Evolutionary conservation across 2,113 vertebrate species (phyloP).

Genomic region (Cebidichthys violaceus): DNA sequence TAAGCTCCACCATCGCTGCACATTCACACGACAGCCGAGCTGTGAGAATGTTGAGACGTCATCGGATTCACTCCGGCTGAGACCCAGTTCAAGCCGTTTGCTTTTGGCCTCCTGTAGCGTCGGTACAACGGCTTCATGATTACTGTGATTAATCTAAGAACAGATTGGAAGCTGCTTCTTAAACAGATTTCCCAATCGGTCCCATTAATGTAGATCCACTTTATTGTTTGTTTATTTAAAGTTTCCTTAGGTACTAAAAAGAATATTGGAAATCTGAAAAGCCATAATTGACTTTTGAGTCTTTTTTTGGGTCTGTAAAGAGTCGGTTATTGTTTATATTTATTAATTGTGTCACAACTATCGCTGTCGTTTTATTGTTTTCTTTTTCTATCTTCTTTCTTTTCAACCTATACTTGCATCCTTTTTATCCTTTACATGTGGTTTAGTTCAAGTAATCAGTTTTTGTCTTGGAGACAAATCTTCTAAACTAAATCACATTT

Average conservation of each 20-base stretch:
- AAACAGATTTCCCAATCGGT: background rate
- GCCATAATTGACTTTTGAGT: background rate
- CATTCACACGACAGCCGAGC: constrained; percentile 18
- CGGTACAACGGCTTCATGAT: background rate
- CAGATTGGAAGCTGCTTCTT: background rate
- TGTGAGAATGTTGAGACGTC: constrained; percentile 24
- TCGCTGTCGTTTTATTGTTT: constrained; percentile 32
- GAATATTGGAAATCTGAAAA: background rate
- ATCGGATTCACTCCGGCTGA: constrained; percentile 17
- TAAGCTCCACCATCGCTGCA: constrained; percentile 29
- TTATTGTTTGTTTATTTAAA: background rate
- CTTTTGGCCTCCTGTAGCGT: constrained; percentile 12
- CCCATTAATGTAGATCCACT: background rate
- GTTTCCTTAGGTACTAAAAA: background rate
- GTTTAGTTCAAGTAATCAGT: constrained; percentile 5
- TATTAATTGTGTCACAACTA: background rate
- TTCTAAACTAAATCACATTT: too few relatives aligned
- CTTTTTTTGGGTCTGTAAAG: background rate
- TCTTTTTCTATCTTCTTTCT: constrained; percentile 29
- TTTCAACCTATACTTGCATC: constrained; percentile 36
- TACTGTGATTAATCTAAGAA: background rate
- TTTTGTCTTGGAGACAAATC: background rate
- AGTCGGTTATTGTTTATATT: background rate
- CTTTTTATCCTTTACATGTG: background rate
- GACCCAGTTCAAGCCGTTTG: constrained; percentile 17